These are phyloP conservation scores for Equus przewalskii DNA, from an alignment of 2,113 vertebrate species.

Conservation along the genomic window DNA sequence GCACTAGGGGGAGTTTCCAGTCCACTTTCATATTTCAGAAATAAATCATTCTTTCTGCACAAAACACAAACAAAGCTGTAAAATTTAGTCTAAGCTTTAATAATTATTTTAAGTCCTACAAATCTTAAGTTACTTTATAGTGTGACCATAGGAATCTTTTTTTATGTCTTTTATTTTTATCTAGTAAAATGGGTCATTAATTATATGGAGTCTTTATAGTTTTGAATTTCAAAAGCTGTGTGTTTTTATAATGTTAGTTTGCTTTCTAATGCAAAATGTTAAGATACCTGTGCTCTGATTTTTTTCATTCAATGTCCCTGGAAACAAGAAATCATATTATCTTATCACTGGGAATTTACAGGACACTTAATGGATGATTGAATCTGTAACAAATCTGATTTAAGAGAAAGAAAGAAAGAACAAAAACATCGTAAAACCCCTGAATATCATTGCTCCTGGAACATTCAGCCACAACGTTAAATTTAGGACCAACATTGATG, in stretches of 20 bases:
- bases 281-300: neutral
- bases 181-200: slow-evolving; percentile 56
- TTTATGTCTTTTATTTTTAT: slow-evolving; percentile 61
- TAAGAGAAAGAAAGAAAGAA: neutral
- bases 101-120: slow-evolving; percentile 65
- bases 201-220: slow-evolving; percentile 50
- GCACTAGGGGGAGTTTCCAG: slow-evolving; percentile 39
- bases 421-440: neutral
- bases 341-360: neutral
- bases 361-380: neutral
- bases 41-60: slow-evolving; percentile 62
- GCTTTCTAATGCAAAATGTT: slow-evolving; percentile 35
- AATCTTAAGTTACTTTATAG: slow-evolving; percentile 27
- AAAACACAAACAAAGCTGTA: slow-evolving; percentile 35
- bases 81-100: slow-evolving; percentile 60
- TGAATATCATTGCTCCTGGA: neutral
- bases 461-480: neutral
- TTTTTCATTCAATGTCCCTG: slow-evolving; percentile 23
- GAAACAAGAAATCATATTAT: slow-evolving; percentile 40
- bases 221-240: slow-evolving; percentile 40
- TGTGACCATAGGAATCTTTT: neutral
- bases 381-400: neutral
- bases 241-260: slow-evolving; percentile 49
- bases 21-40: slow-evolving; percentile 60
- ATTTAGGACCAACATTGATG: neutral